Percentiles rank a stretch among this genome's conserved stretches.
Conservation (phyloP, 2,113 vertebrate species). For the Cisticola juncidis region DNA sequence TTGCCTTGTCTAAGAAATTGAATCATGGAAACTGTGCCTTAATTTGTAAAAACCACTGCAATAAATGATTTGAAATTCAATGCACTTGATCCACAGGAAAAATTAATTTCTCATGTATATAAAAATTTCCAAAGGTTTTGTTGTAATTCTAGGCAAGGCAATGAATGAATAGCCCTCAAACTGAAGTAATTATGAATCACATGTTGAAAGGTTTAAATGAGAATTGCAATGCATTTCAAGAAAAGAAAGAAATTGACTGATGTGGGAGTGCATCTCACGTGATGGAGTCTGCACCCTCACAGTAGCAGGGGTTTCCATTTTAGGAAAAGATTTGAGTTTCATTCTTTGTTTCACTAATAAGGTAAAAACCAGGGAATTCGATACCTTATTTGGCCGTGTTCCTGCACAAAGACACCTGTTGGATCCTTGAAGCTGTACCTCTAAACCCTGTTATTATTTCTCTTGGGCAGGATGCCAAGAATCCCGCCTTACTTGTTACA, state of each 20-base stretch:
- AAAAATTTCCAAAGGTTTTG: neutral
- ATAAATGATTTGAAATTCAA: slow-evolving; percentile 61
- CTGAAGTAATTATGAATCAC: slow-evolving; percentile 42
- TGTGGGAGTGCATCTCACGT: too few species aligned
- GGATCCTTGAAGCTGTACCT: too few species aligned
- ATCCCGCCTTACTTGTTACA: too few species aligned
- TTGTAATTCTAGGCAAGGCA: slow-evolving; percentile 24
- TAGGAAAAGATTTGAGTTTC: too few species aligned
- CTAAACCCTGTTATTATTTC: too few species aligned
- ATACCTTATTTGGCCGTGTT: too few species aligned
- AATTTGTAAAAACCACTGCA: slow-evolving; percentile 40
- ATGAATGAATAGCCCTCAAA: slow-evolving; percentile 34
- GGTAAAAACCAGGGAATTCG: too few species aligned
- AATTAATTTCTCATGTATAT: slow-evolving; percentile 41
- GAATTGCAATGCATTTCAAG: neutral
- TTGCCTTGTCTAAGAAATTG: slow-evolving; percentile 18
- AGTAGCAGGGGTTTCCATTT: too few species aligned
- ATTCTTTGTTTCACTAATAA: too few species aligned
- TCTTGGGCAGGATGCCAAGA: too few species aligned
- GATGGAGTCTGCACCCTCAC: too few species aligned
- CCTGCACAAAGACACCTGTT: too few species aligned
- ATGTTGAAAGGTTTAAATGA: slow-evolving; percentile 11
- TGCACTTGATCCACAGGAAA: neutral
- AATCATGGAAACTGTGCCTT: slow-evolving; percentile 28
- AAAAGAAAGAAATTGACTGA: neutral